Evolutionary conservation across 64 coral and sea anemone species (phyloP).

Genomic region (Stichodactyla mertensii): DNA sequence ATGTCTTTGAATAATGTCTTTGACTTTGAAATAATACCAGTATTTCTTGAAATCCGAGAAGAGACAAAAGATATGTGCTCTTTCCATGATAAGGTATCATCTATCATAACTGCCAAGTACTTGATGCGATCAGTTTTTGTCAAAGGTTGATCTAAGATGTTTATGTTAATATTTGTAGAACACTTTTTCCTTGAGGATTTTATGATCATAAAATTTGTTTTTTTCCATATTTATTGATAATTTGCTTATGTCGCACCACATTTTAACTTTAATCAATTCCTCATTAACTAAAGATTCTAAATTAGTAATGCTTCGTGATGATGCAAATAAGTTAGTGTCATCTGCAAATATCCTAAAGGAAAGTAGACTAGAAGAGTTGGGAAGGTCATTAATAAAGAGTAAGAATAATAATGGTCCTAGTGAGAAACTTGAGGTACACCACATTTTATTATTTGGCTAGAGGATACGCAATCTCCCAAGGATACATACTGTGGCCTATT

Average conservation of each 20-base stretch:
- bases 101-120: too few species aligned
- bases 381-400: constrained; percentile 21
- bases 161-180: not conserved
- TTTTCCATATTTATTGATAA: constrained; percentile 23
- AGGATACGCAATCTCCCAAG: too few species aligned
- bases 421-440: too few species aligned
- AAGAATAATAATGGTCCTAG: constrained; percentile 27
- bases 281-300: constrained; percentile 2
- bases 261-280: constrained; percentile 1
- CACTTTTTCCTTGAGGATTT: constrained; percentile 9
- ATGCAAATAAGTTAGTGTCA: constrained; percentile 17
- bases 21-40: too few species aligned
- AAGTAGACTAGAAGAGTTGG: constrained; percentile 5
- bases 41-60: too few species aligned
- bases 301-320: not conserved
- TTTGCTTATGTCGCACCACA: constrained; percentile 20
- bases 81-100: too few species aligned
- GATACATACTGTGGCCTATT: too few species aligned
- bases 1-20: too few species aligned
- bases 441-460: too few species aligned
- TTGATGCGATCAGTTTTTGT: not conserved
- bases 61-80: too few species aligned
- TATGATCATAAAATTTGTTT: constrained; percentile 28
- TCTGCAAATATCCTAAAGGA: constrained; percentile 13
- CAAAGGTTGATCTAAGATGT: not conserved